Base-by-base conservation (phyloP, 2,113 vertebrate genomes). In the Telmatochromis sp. region DNA sequence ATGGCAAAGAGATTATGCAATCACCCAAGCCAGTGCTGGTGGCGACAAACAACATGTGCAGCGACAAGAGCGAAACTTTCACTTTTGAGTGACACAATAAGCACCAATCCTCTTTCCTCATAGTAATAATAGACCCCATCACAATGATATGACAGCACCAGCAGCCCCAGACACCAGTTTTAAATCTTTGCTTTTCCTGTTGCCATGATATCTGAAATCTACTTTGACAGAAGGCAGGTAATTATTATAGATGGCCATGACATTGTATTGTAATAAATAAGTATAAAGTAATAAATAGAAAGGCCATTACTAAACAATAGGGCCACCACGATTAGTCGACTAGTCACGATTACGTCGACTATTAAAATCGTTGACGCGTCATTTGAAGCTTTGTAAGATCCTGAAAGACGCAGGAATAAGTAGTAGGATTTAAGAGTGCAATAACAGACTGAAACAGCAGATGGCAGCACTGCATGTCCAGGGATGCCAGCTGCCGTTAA, bases 311-410 rank as follows among this genome's bases (percentile, higher is more conserved):
- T 2, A 40, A 68, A 68, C 19, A 65, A 65, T 35, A 58, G 23
- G 55, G 2, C 55, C 1, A 13, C 13, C 23, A 58, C 13, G 4
- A 57, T 28, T 57, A 8, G 54, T 57, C 7, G 12, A 57, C 54
- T 23, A 55, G 6, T 55, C 53, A 14, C 12, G 7, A 57, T 1
- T 57, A 57, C 1, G 2, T 5, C 2, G 0, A 57, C 55, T 28
- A 15, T 15, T 58, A 58, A 58, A 58, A 58, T 31, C 0, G 1
- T 31, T 0, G 55, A 58, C 0, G 1, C 0, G 13, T 58, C 13
- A 0, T 58, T 58, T 58, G 55, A 58, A 58, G 55, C 55, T 2
- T 0, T 58, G 0, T 15, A 58, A 58, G 55, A 58, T 58, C 0
- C 55, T 15, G 23, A 58, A 58, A 58, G 4, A 28, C 0, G 7